phyloP scores from a whole-genome alignment of 1,140 invertebrate genomes.

The Bombus breviceps region DNA sequence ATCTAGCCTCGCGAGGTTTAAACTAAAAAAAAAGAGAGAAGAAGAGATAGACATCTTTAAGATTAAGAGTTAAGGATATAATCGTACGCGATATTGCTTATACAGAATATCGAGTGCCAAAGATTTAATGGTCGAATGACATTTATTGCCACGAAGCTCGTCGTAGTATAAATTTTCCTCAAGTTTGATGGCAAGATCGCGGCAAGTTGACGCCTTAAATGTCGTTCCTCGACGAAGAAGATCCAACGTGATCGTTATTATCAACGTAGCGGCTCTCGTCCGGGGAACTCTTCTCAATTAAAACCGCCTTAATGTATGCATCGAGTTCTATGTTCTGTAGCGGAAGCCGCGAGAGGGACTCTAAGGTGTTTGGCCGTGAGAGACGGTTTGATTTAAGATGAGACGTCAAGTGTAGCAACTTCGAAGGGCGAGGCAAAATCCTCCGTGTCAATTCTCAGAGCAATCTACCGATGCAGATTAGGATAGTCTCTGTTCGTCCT shows the following conservation, averaged over 20 bases:
- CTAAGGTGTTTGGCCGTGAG: conserved; percentile 61
- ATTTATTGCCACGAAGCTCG: not conserved
- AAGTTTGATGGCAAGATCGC: not conserved
- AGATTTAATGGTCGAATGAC: not conserved
- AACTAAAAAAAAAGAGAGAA: no score
- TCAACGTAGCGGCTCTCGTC: conserved; percentile 18
- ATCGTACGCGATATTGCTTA: not conserved
- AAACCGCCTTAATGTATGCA: conserved; percentile 80
- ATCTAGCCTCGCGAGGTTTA: not conserved
- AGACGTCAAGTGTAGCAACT: conserved; percentile 68
- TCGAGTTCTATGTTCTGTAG: conserved; percentile 75
- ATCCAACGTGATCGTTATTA: conserved; percentile 23
- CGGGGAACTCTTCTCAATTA: conserved; percentile 75
- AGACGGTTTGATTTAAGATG: conserved; percentile 76
- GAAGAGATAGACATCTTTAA: no score
- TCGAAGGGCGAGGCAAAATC: conserved; percentile 68
- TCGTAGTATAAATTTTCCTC: not conserved
- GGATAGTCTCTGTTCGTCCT: conserved; percentile 48
- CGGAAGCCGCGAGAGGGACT: conserved; percentile 46
- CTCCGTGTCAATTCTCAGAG: conserved; percentile 81
- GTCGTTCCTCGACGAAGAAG: not conserved
- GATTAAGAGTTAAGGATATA: no score
- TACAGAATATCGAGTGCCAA: not conserved
- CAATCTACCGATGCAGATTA: conserved; percentile 82
- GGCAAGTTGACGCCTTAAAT: conserved; percentile 11